phyloP scores from a whole-genome alignment of 2,113 vertebrate species.

The Jaculus jaculus region DNA sequence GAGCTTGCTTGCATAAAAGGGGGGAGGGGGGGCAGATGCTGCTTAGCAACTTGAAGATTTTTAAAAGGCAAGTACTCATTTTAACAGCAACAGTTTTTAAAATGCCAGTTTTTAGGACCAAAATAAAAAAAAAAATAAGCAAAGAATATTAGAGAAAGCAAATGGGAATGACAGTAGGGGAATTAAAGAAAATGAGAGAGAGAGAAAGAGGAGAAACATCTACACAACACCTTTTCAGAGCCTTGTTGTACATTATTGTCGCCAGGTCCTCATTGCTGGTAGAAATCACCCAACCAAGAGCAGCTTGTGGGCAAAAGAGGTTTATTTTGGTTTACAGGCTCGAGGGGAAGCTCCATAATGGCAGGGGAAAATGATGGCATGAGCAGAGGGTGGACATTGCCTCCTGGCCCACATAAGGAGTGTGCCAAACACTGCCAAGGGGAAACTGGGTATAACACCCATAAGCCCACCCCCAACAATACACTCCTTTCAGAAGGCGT shows the following conservation, averaged over 20 bases:
- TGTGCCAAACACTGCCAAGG: too few relatives aligned
- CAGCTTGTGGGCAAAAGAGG: too few relatives aligned
- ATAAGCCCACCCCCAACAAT: too few relatives aligned
- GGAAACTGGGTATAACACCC: too few relatives aligned
- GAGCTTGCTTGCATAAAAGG: conserved; percentile 78
- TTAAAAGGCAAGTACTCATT: conserved; percentile 81
- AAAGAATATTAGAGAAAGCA: conserved; percentile 55
- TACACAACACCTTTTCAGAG: not conserved
- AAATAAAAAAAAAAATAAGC: not conserved
- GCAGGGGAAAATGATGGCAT: too few relatives aligned
- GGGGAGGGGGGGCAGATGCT: conserved; percentile 76
- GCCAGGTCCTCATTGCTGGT: too few relatives aligned
- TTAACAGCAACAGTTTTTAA: conserved; percentile 76
- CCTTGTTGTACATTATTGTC: not conserved
- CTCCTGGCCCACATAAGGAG: too few relatives aligned
- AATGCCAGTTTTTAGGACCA: conserved; percentile 62
- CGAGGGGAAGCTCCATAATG: too few relatives aligned
- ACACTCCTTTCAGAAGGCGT: too few relatives aligned
- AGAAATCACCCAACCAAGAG: too few relatives aligned
- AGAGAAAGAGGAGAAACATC: not conserved
- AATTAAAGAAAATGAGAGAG: not conserved
- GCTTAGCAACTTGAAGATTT: conserved; percentile 87
- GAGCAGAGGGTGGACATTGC: too few relatives aligned
- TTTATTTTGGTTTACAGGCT: too few relatives aligned
- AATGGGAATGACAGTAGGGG: not conserved